Conservation (phyloP, 2,797 vertebrate genomes). For the Myotis findleyi region DNA sequence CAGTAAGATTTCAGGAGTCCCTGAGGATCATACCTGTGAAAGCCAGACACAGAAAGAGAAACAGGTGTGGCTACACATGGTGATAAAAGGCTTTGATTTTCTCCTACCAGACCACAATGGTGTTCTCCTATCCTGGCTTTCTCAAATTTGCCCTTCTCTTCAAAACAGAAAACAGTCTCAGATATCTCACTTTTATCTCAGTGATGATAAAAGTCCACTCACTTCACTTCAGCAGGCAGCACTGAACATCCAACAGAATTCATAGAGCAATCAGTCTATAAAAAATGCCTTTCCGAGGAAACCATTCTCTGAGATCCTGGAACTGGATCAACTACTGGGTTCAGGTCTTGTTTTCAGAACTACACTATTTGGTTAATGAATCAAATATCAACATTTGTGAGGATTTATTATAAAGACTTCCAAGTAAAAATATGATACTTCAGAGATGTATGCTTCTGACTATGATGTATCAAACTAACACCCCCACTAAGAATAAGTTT, state of each 20-base stretch:
- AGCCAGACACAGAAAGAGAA: conserved; percentile 65
- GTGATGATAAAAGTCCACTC: background rate
- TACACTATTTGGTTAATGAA: background rate
- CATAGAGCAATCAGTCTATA: background rate
- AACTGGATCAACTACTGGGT: background rate
- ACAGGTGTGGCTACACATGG: background rate
- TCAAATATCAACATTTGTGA: background rate
- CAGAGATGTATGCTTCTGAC: background rate
- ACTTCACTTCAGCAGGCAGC: background rate
- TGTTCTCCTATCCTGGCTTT: background rate
- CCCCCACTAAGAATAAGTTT: background rate
- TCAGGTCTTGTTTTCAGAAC: background rate
- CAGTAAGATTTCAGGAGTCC: conserved; percentile 42
- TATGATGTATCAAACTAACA: background rate
- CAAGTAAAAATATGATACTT: background rate
- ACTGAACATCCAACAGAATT: background rate
- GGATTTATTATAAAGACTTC: background rate
- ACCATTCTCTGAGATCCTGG: background rate
- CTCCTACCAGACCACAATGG: background rate
- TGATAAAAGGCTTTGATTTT: conserved; percentile 42
- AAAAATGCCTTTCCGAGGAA: conserved; percentile 12
- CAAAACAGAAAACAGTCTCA: conserved; percentile 43
- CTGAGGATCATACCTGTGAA: conserved; percentile 33
- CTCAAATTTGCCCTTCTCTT: conserved; percentile 69
- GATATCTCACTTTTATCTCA: conserved; percentile 28